These are phyloP conservation scores for Pocota personata DNA, from an alignment of 2,888 invertebrate genomes.

Conservation along the genomic window DNA sequence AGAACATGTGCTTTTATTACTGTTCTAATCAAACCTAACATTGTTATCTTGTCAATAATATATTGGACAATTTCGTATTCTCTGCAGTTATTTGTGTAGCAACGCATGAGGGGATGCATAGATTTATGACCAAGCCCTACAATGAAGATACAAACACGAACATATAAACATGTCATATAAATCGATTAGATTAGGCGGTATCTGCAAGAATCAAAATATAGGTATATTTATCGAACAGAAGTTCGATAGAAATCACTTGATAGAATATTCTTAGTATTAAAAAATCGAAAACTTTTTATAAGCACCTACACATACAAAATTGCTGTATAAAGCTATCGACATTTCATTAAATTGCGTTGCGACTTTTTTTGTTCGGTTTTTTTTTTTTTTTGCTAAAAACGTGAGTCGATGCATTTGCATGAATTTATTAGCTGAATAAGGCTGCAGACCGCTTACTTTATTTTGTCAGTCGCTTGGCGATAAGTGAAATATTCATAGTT, in stretches of 20 bases:
- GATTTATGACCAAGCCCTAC: neutral
- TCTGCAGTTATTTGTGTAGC: neutral
- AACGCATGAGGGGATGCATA: neutral
- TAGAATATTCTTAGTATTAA: neutral
- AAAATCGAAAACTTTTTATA: neutral
- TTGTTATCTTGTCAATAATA: conserved; percentile 1
- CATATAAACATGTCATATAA: conserved; percentile 4
- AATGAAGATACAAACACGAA: neutral
- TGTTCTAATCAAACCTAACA: neutral
- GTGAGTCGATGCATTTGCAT: neutral
- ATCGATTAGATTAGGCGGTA: conserved; percentile 20
- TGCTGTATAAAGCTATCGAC: neutral
- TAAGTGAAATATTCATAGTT: too few species aligned
- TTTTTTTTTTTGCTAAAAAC: neutral
- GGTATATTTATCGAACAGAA: conserved; percentile 19
- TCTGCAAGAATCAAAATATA: neutral
- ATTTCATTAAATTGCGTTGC: neutral
- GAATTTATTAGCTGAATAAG: neutral
- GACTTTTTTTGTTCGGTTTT: too few species aligned
- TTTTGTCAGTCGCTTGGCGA: too few species aligned
- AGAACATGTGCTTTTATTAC: neutral
- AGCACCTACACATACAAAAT: neutral
- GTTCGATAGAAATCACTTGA: neutral
- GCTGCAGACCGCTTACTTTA: too few species aligned
- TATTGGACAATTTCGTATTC: neutral